phyloP scores from a whole-genome alignment of 2,888 invertebrate genomes.

The Latrodectus hesperus region DNA sequence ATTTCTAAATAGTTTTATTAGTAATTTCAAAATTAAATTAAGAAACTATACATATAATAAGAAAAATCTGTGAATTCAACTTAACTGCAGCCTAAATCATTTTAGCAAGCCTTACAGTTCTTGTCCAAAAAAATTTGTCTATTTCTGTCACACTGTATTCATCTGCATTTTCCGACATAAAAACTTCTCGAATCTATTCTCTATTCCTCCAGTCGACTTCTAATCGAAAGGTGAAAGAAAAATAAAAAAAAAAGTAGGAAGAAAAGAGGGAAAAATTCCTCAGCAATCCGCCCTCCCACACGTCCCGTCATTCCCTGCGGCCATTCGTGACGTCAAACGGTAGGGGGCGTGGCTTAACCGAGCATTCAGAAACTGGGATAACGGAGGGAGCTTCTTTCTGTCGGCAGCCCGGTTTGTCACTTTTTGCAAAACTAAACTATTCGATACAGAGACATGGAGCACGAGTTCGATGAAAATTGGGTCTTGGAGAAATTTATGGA shows the following conservation, averaged over 20 bases:
- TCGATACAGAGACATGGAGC: neutral
- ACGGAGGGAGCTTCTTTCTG: neutral
- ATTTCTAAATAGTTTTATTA: too few species aligned
- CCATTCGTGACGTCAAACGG: neutral
- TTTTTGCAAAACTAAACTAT: too few species aligned
- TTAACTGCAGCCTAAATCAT: too few species aligned
- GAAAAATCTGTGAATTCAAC: too few species aligned
- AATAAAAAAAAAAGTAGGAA: too few species aligned
- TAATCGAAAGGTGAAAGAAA: neutral
- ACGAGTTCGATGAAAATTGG: neutral
- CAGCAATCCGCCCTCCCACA: neutral
- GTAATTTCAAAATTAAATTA: too few species aligned
- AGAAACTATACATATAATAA: too few species aligned
- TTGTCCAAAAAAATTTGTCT: too few species aligned
- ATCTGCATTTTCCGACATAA: neutral
- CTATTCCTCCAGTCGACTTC: neutral
- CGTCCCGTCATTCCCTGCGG: conserved; percentile 1
- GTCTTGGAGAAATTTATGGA: neutral
- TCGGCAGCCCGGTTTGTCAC: neutral
- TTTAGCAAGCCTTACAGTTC: too few species aligned
- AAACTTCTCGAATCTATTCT: neutral
- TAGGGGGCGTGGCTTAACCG: neutral
- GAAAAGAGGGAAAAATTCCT: neutral
- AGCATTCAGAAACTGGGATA: conserved; percentile 1
- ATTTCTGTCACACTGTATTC: neutral